These are phyloP conservation scores for Piprites chloris DNA, from an alignment of 2,113 vertebrate genomes.

Conservation along the genomic window DNA sequence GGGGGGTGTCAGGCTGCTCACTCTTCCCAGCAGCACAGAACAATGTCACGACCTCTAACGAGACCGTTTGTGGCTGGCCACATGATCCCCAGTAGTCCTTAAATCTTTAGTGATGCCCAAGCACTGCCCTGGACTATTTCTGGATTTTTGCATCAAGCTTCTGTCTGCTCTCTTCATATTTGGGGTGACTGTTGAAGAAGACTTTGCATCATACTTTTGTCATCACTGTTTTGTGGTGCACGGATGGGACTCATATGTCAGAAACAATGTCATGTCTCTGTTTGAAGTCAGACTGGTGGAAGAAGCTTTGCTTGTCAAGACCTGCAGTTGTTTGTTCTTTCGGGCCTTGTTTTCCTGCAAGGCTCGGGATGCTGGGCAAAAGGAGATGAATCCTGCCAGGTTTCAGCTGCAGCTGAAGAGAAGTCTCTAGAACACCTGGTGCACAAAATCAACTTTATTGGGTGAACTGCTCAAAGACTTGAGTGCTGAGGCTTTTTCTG, in stretches of 20 bases:
- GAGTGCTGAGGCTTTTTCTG: not conserved
- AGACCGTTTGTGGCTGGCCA: conserved; percentile 55
- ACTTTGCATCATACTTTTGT: not conserved
- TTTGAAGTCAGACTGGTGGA: not conserved
- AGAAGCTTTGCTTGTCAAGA: not conserved
- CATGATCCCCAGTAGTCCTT: conserved; percentile 14
- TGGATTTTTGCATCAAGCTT: conserved; percentile 35
- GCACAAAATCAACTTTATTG: not conserved
- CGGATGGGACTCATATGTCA: not conserved
- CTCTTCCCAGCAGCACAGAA: not conserved
- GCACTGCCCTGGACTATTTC: conserved; percentile 18
- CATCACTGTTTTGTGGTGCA: not conserved
- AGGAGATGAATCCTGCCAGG: not conserved
- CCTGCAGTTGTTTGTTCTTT: not conserved
- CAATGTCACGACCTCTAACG: not conserved
- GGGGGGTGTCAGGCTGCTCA: not conserved
- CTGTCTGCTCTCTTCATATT: conserved; percentile 1
- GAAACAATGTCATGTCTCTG: not conserved
- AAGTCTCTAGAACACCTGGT: not conserved
- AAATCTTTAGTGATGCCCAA: conserved; percentile 28
- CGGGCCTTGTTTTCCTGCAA: not conserved
- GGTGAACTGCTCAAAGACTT: not conserved
- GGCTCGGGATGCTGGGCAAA: not conserved
- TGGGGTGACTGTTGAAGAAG: conserved; percentile 25
- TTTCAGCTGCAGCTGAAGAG: not conserved